Conservation (phyloP, 2,113 vertebrate genomes). For the Cacatua alba region DNA sequence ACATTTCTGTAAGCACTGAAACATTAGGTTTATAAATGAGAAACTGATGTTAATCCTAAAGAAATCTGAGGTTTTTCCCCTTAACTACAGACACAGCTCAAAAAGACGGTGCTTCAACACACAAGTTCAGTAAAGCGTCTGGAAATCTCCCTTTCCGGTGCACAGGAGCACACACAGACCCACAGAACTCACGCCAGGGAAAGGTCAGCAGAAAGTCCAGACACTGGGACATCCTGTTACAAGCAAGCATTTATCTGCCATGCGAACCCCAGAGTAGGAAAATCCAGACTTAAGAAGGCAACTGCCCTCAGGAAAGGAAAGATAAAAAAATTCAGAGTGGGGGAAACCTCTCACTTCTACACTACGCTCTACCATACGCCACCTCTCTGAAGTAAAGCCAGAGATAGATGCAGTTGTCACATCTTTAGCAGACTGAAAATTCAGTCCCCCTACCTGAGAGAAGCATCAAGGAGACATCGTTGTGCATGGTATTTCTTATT, state of each 20-base stretch:
- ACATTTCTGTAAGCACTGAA: neutral
- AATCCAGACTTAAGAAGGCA: rapidly evolving
- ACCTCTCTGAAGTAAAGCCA: neutral
- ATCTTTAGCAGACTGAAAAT: neutral
- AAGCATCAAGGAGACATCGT: neutral
- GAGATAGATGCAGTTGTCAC: neutral
- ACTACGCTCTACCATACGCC: rapidly evolving
- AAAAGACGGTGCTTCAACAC: neutral
- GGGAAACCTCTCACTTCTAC: neutral
- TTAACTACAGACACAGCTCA: neutral
- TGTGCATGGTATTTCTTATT: rapidly evolving
- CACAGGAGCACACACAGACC: neutral
- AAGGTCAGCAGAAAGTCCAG: neutral
- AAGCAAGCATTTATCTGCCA: rapidly evolving
- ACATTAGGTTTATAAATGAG: neutral
- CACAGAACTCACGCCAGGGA: neutral
- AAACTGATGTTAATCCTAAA: neutral
- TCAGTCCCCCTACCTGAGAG: neutral
- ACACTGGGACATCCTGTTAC: no score
- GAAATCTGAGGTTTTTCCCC: neutral
- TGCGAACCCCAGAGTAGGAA: neutral
- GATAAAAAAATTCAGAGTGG: neutral
- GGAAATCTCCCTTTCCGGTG: neutral
- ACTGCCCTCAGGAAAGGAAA: neutral
- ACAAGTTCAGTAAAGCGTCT: neutral